Percentiles rank a stretch among this genome's conserved stretches.
These are phyloP conservation scores for Harlomillsia oculata DNA, from an alignment of 1,140 invertebrate species.

Conservation along the genomic window DNA sequence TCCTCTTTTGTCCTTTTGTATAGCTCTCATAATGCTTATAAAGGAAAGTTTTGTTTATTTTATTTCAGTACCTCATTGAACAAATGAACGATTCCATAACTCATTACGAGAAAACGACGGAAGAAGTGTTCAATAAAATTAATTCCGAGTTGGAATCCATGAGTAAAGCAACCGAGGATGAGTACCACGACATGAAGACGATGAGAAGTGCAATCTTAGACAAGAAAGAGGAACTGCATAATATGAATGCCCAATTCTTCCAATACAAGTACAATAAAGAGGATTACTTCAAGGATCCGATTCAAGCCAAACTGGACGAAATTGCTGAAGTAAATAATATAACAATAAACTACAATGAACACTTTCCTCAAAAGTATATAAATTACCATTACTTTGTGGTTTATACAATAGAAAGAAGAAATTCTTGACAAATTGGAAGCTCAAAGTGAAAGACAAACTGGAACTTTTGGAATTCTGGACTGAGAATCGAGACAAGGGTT, in stretches of 20 bases:
- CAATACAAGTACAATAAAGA: slow-evolving; percentile 19
- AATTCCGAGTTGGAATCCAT: slow-evolving; percentile 20
- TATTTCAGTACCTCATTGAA: slow-evolving; percentile 18
- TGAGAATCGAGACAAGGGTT: not conserved
- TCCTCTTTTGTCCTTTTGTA: not conserved
- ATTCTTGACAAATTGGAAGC: not conserved
- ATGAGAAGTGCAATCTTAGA: slow-evolving; percentile 18
- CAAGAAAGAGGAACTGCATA: slow-evolving; percentile 10
- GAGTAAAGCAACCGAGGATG: slow-evolving; percentile 27
- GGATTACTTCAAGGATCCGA: slow-evolving; percentile 22
- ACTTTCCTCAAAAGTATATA: too few species aligned
- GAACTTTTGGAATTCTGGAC: not conserved
- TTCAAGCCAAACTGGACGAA: slow-evolving; percentile 18
- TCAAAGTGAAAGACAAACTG: not conserved
- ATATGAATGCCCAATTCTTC: slow-evolving; percentile 17
- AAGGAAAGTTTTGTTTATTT: not conserved
- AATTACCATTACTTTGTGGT: too few species aligned
- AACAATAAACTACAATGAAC: too few species aligned
- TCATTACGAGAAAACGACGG: slow-evolving; percentile 17
- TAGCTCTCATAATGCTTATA: not conserved
- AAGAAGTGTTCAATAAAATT: slow-evolving; percentile 20
- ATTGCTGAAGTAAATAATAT: slow-evolving; percentile 20
- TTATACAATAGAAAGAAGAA: too few species aligned
- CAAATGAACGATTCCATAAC: slow-evolving; percentile 7
- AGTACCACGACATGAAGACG: slow-evolving; percentile 25